These are phyloP conservation scores for Ctenicera cuprea DNA, from an alignment of 2,888 invertebrate species.

Conservation along the genomic window DNA sequence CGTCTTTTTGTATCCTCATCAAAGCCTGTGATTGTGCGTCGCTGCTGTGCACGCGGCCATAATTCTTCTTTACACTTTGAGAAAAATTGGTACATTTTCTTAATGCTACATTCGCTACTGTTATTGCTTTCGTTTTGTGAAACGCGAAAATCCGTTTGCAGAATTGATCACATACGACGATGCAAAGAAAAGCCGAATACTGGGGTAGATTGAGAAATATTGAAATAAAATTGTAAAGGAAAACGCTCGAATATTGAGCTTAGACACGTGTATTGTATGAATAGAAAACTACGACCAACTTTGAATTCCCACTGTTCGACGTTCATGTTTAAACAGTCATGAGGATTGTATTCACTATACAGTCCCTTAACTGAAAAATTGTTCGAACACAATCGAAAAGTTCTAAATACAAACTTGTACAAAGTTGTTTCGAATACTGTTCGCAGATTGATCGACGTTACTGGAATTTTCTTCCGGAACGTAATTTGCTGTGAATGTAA, in stretches of 20 bases:
- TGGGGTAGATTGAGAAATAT: slow-evolving; percentile 49
- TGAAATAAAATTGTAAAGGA: slow-evolving; percentile 52
- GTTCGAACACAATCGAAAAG: slow-evolving; percentile 7
- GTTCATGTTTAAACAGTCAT: slow-evolving; percentile 36
- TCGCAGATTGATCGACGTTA: slow-evolving; percentile 21
- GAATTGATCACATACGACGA: slow-evolving; percentile 45
- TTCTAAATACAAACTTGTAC: slow-evolving; percentile 18
- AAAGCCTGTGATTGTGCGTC: slow-evolving; percentile 32
- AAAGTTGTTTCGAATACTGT: slow-evolving; percentile 21
- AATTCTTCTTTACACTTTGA: slow-evolving; percentile 42
- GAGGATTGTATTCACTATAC: slow-evolving; percentile 2
- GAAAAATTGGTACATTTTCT: slow-evolving; percentile 51
- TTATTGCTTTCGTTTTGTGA: slow-evolving; percentile 52
- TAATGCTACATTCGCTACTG: slow-evolving; percentile 46
- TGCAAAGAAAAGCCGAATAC: slow-evolving; percentile 45
- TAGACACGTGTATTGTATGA: slow-evolving; percentile 47
- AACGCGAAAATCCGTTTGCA: slow-evolving; percentile 47
- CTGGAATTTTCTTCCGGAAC: neutral
- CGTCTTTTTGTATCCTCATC: slow-evolving; percentile 25
- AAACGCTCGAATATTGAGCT: slow-evolving; percentile 47
- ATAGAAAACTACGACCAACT: slow-evolving; percentile 29
- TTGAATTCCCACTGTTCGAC: slow-evolving; percentile 33
- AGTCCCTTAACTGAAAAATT: slow-evolving; percentile 39
- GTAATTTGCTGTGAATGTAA: too few relatives aligned
- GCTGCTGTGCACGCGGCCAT: slow-evolving; percentile 22